Evolutionary conservation across 2,888 invertebrate genomes (phyloP), one percentile per base, ranked within the genome.

Genomic region (Ectemnius lituratus): DNA sequence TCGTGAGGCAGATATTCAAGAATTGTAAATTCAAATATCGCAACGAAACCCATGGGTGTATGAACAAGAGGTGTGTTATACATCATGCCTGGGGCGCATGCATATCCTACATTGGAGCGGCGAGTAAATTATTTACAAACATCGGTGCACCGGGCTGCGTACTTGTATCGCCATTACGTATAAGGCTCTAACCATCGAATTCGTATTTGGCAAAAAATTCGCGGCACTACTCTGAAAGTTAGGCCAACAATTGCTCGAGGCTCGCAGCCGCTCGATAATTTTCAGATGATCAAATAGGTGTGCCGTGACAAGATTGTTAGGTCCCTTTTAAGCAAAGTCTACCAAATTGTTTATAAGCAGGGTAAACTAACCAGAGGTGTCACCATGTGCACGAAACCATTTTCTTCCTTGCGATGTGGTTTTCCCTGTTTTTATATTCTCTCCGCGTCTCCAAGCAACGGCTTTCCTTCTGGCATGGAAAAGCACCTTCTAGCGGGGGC

Each of bases 351-450:
- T 82, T 81, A 79, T 74, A 76, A 64, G 20, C 74, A 62, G 71
- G 61, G 73, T 74, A 76, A 80, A 87, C 87, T 87, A 81, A 87
- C 87, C 83, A 82, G 84, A 79, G 82, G 84, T 86, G 84, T 88
- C 86, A 88, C 84, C 88, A 88, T 87, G 85, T 88, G 88, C 86
- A 85, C 78, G 79, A 74, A 79, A 84, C 79, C 87, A 88, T 88
- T 78, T 78, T 81, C 69, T 62, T 77, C 52, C 14, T 20, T 63
- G 65, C 58, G 70, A 65, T 60, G 65, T 76, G 58, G 47, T 75
- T 67, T 71, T 66, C 62, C 57, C 70, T 37, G 67, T 52, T 62
- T 37, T 63, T 64, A 14, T 62, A 59, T 70, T 69, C 68, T 58
- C 67, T 63, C 62, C 58, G 27, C 13, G 45, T 59, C 37, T 27